Evolutionary conservation across 2,797 vertebrate species (phyloP).

Genomic region (Intellagama lesueurii): DNA sequence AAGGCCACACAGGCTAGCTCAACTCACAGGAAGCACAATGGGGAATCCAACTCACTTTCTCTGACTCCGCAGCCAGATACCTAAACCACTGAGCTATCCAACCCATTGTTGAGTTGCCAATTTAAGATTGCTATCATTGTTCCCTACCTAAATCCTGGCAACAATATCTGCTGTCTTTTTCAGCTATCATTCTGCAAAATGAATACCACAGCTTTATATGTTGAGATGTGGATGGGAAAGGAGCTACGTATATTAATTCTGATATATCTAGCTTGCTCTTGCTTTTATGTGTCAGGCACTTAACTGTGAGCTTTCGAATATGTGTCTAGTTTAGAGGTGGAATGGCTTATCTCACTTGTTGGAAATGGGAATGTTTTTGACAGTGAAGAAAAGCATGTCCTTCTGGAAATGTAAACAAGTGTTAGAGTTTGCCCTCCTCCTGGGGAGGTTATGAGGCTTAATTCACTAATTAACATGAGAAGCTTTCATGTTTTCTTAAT

Average conservation of each 20-base stretch:
- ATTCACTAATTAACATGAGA: conserved; percentile 55
- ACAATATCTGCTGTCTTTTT: neutral
- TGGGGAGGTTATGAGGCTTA: conserved; percentile 46
- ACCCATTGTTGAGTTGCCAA: too few relatives aligned
- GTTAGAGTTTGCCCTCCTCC: conserved; percentile 46
- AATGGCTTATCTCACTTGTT: conserved; percentile 3
- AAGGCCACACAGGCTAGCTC: too few relatives aligned
- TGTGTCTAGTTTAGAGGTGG: conserved; percentile 33
- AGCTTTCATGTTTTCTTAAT: conserved; percentile 31
- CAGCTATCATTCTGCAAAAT: neutral
- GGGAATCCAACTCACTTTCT: too few relatives aligned
- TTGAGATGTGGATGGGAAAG: neutral
- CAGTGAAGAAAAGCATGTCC: conserved; percentile 34
- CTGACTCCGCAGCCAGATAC: too few relatives aligned
- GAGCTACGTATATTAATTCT: neutral
- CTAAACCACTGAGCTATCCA: too few relatives aligned
- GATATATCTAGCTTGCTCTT: neutral
- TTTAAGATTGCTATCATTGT: neutral
- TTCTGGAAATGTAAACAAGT: conserved; percentile 39
- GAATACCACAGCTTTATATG: neutral
- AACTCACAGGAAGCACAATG: too few relatives aligned
- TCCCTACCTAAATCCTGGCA: neutral
- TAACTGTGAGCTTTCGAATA: neutral
- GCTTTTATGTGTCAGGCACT: conserved; percentile 18
- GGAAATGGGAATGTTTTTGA: conserved; percentile 1